Evolutionary conservation across 2,888 invertebrate species (phyloP).

Genomic region (Drosophila planitibia): DNA sequence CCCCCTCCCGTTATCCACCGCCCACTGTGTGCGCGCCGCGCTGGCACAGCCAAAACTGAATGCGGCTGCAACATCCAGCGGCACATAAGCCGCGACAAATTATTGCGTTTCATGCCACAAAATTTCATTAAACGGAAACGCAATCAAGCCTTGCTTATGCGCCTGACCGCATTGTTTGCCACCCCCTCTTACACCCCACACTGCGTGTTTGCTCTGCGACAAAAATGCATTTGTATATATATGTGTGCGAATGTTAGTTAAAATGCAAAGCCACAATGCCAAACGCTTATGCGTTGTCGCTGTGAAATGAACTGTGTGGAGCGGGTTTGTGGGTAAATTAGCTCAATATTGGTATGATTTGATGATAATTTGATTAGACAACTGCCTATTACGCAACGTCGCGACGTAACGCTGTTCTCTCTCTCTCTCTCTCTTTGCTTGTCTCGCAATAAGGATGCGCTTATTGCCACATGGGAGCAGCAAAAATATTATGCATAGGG

Average conservation of each 20-base stretch:
- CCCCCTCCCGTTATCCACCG: neutral
- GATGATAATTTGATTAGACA: conserved; percentile 75
- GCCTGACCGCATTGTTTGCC: conserved; percentile 63
- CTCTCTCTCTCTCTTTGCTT: neutral
- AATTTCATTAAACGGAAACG: conserved; percentile 80
- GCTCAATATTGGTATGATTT: conserved; percentile 74
- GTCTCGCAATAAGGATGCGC: conserved; percentile 25
- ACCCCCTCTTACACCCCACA: neutral
- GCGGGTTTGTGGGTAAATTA: conserved; percentile 58
- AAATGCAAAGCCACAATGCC: conserved; percentile 65
- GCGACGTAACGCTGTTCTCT: conserved; percentile 3
- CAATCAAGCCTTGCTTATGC: conserved; percentile 78
- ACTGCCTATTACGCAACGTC: conserved; percentile 31
- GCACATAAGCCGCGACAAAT: conserved; percentile 70
- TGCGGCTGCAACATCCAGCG: conserved; percentile 21
- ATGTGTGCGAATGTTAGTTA: conserved; percentile 57
- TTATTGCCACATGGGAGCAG: conserved; percentile 19
- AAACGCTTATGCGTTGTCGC: conserved; percentile 56
- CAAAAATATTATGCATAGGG: conserved; percentile 36
- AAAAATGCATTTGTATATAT: conserved; percentile 71
- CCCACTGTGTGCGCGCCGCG: neutral
- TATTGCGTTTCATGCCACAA: conserved; percentile 77
- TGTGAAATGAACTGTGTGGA: conserved; percentile 65
- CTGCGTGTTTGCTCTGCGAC: conserved; percentile 39
- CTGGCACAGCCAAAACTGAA: conserved; percentile 3